These are phyloP conservation scores for Gallinago solitaria DNA, from an alignment of 2,797 vertebrate species.

Conservation along the genomic window DNA sequence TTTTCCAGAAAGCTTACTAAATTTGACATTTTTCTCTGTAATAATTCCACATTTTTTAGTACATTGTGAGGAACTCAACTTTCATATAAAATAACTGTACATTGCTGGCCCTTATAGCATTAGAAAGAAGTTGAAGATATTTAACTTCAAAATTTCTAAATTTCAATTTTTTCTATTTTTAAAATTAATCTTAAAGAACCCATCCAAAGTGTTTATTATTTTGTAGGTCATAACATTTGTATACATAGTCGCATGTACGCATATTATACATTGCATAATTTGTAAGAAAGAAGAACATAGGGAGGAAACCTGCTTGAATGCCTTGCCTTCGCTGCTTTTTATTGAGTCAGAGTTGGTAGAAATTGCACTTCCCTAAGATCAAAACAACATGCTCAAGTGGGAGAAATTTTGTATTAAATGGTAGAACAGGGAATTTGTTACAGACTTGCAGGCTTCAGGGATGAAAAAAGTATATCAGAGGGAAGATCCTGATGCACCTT, in stretches of 20 bases:
- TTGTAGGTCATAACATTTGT: not conserved
- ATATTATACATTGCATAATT: not conserved
- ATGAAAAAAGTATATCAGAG: not conserved
- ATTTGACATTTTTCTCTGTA: not conserved
- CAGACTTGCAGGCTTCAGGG: not conserved
- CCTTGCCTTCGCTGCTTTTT: not conserved
- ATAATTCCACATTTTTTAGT: not conserved
- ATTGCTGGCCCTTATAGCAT: not conserved
- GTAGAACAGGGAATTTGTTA: not conserved
- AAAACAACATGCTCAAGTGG: not conserved
- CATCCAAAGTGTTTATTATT: not conserved
- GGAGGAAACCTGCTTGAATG: not conserved
- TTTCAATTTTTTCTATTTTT: not conserved
- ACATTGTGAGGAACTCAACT: not conserved
- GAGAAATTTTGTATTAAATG: not conserved
- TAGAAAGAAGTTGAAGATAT: not conserved
- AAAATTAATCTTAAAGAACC: not conserved
- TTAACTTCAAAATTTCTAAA: not conserved
- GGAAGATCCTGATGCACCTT: not conserved
- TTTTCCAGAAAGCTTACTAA: not conserved
- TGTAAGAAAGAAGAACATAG: not conserved
- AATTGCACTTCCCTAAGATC: not conserved
- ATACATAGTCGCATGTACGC: not conserved
- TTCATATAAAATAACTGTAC: not conserved
- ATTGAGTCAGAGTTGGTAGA: not conserved